Evolutionary conservation across 2,888 invertebrate genomes (phyloP), one percentile per base, ranked within the genome.

Genomic region (Antitype chi): DNA sequence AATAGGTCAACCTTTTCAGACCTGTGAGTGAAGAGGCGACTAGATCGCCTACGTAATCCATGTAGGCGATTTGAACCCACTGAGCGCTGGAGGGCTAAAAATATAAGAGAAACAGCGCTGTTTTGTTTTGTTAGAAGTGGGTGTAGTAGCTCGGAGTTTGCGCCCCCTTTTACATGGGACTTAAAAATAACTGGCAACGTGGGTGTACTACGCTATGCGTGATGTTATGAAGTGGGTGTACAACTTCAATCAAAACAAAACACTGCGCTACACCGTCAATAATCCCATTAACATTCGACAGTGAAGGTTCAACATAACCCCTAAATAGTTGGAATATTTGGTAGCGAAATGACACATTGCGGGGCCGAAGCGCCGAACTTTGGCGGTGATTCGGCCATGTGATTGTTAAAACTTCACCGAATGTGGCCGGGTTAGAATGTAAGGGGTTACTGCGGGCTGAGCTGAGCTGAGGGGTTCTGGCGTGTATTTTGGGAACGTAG

Each of bases 361-460:
- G 89, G 84, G 77, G 74, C 80, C 38, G 82, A 87, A 89, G 87
- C 89, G 91, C 84, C 90, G 89, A 93, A 94, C 92, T 94, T 92
- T 78, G 70, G 78, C 81, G 85, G 83, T 80, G 81, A 88, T 81
- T 82, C 81, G 80, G 68, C 78, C 76, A 82, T 85, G 90, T 90
- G 92, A 94, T 93, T 94, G 94, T 94, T 93, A 90, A 90, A 94
- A 94, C 93, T 94, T 94, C 88, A 87, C 83, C 89, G 82, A 89
- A 88, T 88, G 86, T 72, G 81, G 76, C 72, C 71, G 74, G 74
- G 78, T 75, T 76, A 76, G 55, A 75, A 59, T 78, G 62, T 62
- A 53, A 47, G 67, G 75, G 70, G 64, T 76, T 47, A 53, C 60
- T 47, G 53, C n/a, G 25, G 55, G 62, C 55, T 43, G 69, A 66